Percentiles rank a stretch among this genome's conserved stretches.
phyloP scores from a whole-genome alignment of 2,888 invertebrate species.

The Nephrotoma guestfalica region DNA sequence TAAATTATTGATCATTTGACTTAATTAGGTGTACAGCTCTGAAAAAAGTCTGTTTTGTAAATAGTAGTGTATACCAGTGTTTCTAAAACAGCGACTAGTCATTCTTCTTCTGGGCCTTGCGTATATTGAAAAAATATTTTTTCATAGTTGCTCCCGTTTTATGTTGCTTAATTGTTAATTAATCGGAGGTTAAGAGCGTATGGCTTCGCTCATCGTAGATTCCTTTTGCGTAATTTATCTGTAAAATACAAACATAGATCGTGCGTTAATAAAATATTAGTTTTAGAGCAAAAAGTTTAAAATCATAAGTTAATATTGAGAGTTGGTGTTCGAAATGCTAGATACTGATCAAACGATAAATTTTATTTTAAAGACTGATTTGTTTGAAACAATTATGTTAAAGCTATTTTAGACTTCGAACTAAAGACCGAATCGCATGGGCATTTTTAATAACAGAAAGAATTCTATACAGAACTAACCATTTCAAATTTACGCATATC shows the following conservation, averaged over 20 bases:
- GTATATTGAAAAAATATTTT: neutral
- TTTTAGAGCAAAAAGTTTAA: too few relatives aligned
- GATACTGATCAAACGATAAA: neutral
- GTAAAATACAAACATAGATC: slow-evolving; percentile 25
- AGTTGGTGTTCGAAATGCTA: neutral
- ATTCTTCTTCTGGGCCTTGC: neutral
- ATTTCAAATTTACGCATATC: too few relatives aligned
- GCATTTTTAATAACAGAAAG: too few relatives aligned
- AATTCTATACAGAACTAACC: too few relatives aligned
- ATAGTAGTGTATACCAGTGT: neutral
- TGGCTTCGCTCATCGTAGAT: slow-evolving; percentile 69
- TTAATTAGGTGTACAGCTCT: neutral
- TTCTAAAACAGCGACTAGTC: neutral
- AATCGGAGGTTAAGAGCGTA: slow-evolving; percentile 31
- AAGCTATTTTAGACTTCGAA: too few relatives aligned
- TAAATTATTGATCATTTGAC: neutral
- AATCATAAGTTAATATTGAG: too few relatives aligned
- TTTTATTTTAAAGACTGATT: too few relatives aligned
- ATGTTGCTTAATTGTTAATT: neutral
- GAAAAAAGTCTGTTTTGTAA: neutral
- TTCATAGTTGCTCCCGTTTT: neutral
- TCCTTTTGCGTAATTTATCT: slow-evolving; percentile 80
- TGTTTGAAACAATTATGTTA: too few relatives aligned
- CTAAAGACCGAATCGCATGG: too few relatives aligned
- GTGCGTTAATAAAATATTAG: slow-evolving; percentile 27